Conservation (phyloP, 2,797 vertebrate species). For the Chelon labrosus region DNA sequence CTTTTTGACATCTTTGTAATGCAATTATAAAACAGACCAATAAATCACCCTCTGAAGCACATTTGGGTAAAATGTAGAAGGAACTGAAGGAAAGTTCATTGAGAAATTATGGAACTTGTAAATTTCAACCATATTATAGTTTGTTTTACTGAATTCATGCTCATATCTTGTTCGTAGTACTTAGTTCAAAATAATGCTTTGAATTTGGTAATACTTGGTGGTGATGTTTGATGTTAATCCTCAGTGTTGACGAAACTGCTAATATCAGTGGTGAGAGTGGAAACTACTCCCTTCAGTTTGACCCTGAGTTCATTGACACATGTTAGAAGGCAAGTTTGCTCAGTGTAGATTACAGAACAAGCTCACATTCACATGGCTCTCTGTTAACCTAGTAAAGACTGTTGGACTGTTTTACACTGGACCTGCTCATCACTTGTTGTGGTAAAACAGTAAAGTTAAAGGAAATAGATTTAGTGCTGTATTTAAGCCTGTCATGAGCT, state of each 20-base stretch:
- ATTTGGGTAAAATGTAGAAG: too few species aligned
- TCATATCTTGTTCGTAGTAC: neutral
- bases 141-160: neutral
- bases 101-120: too few species aligned
- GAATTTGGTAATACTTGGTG: neutral
- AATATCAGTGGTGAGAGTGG: constrained; percentile 19
- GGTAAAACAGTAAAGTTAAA: neutral
- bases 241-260: constrained; percentile 46
- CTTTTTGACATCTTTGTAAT: too few species aligned
- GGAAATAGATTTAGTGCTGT: neutral
- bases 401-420: neutral
- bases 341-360: constrained; percentile 26
- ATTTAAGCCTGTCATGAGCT: neutral
- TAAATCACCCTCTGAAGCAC: too few species aligned
- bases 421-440: neutral
- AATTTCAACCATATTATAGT: too few species aligned
- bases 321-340: constrained; percentile 49
- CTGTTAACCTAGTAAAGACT: constrained; percentile 16
- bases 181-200: neutral
- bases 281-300: constrained; percentile 20
- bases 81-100: too few species aligned
- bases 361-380: neutral
- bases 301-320: constrained; percentile 50
- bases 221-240: neutral
- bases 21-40: too few species aligned